phyloP scores from a whole-genome alignment of 2,797 vertebrate genomes.

The Erpetoichthys calabaricus region DNA sequence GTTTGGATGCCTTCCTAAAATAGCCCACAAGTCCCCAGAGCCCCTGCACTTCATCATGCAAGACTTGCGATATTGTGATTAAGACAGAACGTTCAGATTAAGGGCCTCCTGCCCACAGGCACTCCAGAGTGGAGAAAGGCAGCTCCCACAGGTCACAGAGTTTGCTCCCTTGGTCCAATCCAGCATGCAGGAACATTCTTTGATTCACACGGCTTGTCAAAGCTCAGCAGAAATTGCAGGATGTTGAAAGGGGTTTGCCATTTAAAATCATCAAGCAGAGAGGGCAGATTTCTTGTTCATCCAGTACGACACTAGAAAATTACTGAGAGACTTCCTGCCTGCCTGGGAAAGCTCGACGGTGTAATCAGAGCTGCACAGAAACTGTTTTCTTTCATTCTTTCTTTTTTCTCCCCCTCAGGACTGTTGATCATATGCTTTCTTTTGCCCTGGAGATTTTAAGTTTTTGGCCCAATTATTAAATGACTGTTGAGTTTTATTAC shows the following conservation, averaged over 20 bases:
- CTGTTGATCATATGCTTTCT: too few species aligned
- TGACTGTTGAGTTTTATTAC: too few species aligned
- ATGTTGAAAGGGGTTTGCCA: constrained; percentile 16
- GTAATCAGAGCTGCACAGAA: constrained; percentile 39
- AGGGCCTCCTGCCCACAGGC: constrained; percentile 28
- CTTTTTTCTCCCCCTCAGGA: too few species aligned
- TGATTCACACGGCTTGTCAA: constrained; percentile 14
- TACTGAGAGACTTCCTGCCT: constrained; percentile 27
- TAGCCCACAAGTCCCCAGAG: constrained; percentile 25
- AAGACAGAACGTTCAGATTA: constrained; percentile 34
- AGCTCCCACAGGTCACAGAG: constrained; percentile 4
- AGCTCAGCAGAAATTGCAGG: constrained; percentile 11
- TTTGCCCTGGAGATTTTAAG: too few species aligned
- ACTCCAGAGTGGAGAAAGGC: constrained; percentile 11
- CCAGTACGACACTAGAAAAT: constrained; percentile 23
- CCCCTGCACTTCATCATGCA: constrained; percentile 41
- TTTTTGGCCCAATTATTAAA: too few species aligned
- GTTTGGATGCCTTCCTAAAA: constrained; percentile 39
- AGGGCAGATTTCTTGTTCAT: constrained; percentile 22
- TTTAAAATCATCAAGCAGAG: constrained; percentile 20
- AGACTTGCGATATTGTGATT: constrained; percentile 39
- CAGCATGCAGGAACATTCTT: constrained; percentile 6
- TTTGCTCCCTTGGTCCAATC: constrained; percentile 7
- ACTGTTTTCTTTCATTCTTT: constrained; percentile 37
- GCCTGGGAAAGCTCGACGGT: constrained; percentile 49